Conservation (phyloP, 2,797 vertebrate species). For the Myripristis jacobus region DNA sequence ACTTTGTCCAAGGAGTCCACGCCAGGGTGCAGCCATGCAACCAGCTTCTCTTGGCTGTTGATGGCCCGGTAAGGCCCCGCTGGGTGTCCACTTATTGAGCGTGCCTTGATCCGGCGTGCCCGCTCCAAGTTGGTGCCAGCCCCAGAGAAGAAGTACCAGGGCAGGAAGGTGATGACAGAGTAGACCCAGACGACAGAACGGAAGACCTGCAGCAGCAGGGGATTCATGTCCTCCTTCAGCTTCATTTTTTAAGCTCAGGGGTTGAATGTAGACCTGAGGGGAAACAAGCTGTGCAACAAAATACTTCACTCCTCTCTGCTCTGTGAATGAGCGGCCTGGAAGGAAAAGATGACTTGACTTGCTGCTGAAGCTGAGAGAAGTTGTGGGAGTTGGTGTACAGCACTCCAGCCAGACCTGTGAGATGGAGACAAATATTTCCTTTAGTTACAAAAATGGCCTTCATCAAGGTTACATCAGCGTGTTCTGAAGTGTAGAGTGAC, state of each 20-base stretch:
- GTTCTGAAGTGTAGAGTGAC: conserved; percentile 17
- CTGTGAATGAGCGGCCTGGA: not conserved
- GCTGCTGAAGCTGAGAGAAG: conserved; percentile 13
- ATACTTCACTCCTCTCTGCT: conserved; percentile 15
- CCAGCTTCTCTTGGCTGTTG: conserved; percentile 87
- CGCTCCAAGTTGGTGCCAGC: conserved; percentile 84
- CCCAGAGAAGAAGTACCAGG: conserved; percentile 94
- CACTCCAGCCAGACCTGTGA: conserved; percentile 54
- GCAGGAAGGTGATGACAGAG: conserved; percentile 92
- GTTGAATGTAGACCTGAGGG: not conserved
- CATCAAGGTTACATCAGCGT: conserved; percentile 27
- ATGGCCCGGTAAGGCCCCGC: conserved; percentile 90
- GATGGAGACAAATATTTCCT: conserved; percentile 43
- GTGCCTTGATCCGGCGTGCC: conserved; percentile 89
- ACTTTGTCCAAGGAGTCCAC: conserved; percentile 95
- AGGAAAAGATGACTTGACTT: not conserved
- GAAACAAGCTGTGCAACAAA: not conserved
- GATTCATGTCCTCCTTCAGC: conserved; percentile 95
- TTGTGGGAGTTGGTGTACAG: conserved; percentile 14
- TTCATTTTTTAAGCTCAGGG: conserved; percentile 85
- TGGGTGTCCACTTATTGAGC: conserved; percentile 83
- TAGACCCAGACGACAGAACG: conserved; percentile 93
- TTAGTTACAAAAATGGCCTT: conserved; percentile 24
- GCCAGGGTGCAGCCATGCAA: conserved; percentile 86
- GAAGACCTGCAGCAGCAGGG: conserved; percentile 92